These are phyloP conservation scores for Leucophenga montana DNA, from an alignment of 2,888 invertebrate genomes.

Conservation along the genomic window DNA sequence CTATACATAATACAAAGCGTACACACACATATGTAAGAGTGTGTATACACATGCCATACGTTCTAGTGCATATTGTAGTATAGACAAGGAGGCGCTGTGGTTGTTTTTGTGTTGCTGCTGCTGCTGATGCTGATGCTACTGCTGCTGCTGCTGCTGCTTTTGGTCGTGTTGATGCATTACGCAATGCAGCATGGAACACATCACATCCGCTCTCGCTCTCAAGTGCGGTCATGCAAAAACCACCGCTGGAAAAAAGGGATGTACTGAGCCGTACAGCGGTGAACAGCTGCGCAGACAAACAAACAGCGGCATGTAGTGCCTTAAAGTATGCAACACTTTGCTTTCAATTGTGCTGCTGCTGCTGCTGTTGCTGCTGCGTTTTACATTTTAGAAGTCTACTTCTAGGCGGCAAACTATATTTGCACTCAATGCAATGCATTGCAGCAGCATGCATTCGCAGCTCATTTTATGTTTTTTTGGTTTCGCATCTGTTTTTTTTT, in stretches of 20 bases:
- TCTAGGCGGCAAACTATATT: slow-evolving; percentile 4
- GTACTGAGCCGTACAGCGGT: slow-evolving; percentile 41
- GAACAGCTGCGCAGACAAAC: slow-evolving; percentile 22
- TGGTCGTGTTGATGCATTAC: not conserved
- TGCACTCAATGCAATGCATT: no score
- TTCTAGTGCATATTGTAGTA: no score
- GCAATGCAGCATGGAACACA: not conserved
- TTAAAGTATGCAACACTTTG: slow-evolving; percentile 47
- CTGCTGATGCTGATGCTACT: not conserved
- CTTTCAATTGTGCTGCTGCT: no score
- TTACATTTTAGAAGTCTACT: slow-evolving; percentile 47
- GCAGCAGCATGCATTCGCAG: no score
- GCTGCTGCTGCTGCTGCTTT: slow-evolving; percentile 7
- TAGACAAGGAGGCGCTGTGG: no score
- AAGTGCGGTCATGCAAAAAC: slow-evolving; percentile 25
- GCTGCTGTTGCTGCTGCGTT: no score
- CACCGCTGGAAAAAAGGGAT: slow-evolving; percentile 9
- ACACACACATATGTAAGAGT: no score
- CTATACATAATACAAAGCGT: no score
- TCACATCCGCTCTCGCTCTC: slow-evolving; percentile 12
- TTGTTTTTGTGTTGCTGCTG: not conserved
- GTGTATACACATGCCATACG: no score
- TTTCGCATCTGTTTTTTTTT: no score
- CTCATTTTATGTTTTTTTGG: no score
- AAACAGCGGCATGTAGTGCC: slow-evolving; percentile 13